Evolutionary conservation across 1,140 invertebrate species (phyloP).

Genomic region (Solenopsis fugax): DNA sequence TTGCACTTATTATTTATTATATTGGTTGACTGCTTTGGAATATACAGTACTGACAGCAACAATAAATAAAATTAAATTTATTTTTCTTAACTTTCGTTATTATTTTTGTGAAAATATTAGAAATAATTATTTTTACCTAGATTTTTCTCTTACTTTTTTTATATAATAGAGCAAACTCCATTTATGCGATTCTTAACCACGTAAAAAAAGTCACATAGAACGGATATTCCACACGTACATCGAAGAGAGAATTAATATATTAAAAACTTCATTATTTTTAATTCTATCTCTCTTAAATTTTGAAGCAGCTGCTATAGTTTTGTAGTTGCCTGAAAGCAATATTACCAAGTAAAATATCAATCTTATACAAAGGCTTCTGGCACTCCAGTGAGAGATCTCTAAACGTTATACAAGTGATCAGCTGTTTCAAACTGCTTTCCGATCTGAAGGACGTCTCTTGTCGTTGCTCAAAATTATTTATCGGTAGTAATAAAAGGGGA

Average conservation of each 20-base stretch:
- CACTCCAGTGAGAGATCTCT: background rate
- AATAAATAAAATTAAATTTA: too few species aligned
- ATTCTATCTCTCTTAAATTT: background rate
- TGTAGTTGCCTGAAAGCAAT: background rate
- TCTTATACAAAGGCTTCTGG: slow-evolving; percentile 16
- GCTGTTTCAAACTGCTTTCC: slow-evolving; percentile 41
- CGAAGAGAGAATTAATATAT: background rate
- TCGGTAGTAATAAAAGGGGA: slow-evolving; percentile 75
- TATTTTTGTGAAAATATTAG: too few species aligned
- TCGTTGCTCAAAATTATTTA: slow-evolving; percentile 75
- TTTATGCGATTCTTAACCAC: too few species aligned
- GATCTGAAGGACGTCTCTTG: slow-evolving; percentile 52
- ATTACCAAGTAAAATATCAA: slow-evolving; percentile 3
- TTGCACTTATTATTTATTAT: too few species aligned
- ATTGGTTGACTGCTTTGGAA: too few species aligned
- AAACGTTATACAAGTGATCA: slow-evolving; percentile 46
- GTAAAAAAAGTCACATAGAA: too few species aligned
- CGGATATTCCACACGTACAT: too few species aligned
- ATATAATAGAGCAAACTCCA: too few species aligned
- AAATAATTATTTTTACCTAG: too few species aligned
- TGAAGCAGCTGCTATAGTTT: background rate
- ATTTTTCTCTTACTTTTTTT: too few species aligned
- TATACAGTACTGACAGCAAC: too few species aligned
- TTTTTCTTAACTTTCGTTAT: too few species aligned
- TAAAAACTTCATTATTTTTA: background rate